Conservation (phyloP, 2,888 invertebrate genomes). For the Mylabris sibirica region DNA sequence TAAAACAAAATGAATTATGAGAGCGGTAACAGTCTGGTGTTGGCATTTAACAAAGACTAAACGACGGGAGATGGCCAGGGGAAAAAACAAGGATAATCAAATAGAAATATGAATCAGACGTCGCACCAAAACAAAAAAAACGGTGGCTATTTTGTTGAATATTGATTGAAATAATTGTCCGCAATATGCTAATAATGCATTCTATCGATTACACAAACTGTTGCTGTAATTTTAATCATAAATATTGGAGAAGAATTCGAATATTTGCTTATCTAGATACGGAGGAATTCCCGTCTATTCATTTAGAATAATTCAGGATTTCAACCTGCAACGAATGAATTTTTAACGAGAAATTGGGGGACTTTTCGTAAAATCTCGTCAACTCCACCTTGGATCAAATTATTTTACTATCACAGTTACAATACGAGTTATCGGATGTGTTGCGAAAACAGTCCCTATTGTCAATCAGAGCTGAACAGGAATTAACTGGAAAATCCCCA, state of each 20-base stretch:
- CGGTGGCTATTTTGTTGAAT: background rate
- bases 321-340: background rate
- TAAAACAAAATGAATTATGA: slow-evolving; percentile 13
- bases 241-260: background rate
- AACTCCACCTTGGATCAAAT: too few species aligned
- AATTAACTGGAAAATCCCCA: too few species aligned
- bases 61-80: background rate
- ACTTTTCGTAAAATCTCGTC: background rate
- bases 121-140: background rate
- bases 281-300: background rate
- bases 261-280: background rate
- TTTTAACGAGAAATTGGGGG: background rate
- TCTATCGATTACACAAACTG: slow-evolving; percentile 5
- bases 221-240: background rate
- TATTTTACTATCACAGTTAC: too few species aligned
- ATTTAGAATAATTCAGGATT: background rate
- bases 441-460: too few species aligned
- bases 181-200: slow-evolving; percentile 1
- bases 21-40: slow-evolving; percentile 23
- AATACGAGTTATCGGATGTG: too few species aligned
- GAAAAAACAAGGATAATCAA: background rate
- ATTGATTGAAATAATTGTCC: background rate
- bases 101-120: background rate
- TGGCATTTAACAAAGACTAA: slow-evolving; percentile 36
- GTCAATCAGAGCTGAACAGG: too few species aligned